Evolutionary conservation across 2,888 invertebrate genomes (phyloP).

Genomic region (Yponomeuta cagnagella): DNA sequence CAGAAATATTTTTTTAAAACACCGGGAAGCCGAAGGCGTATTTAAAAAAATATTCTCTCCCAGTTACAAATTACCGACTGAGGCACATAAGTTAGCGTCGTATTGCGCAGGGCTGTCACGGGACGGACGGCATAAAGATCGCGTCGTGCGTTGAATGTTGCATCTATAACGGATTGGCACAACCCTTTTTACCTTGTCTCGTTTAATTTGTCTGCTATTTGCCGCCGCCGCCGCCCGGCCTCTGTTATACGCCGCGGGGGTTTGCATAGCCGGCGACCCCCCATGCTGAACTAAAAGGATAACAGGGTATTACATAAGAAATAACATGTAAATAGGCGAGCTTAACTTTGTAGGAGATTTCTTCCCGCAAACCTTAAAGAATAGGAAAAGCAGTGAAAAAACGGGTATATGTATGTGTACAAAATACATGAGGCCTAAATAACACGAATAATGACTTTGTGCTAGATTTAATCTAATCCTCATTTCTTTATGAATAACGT

Average conservation of each 20-base stretch:
- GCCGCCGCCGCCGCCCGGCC: constrained; percentile 48
- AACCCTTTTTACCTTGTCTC: constrained; percentile 30
- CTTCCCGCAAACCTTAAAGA: too few species aligned
- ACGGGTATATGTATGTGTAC: too few species aligned
- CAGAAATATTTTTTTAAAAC: too few species aligned
- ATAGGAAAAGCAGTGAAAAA: too few species aligned
- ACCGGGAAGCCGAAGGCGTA: too few species aligned
- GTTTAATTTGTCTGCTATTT: constrained; percentile 63
- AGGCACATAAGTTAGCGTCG: neutral
- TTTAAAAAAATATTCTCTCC: neutral
- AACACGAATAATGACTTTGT: too few species aligned
- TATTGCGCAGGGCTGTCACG: constrained; percentile 24
- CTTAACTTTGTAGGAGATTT: too few species aligned
- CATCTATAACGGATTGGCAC: constrained; percentile 27
- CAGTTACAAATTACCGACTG: constrained; percentile 7
- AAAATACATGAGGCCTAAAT: too few species aligned
- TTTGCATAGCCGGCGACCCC: too few species aligned
- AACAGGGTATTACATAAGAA: neutral
- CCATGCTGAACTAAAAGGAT: neutral
- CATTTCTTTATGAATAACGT: too few species aligned
- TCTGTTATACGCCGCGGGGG: constrained; percentile 27
- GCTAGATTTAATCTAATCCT: too few species aligned
- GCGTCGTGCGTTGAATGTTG: constrained; percentile 46
- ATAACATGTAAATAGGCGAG: too few species aligned
- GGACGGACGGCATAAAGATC: constrained; percentile 36